Conservation (phyloP, 2,797 vertebrate species). For the Aselliscus stoliczkanus region DNA sequence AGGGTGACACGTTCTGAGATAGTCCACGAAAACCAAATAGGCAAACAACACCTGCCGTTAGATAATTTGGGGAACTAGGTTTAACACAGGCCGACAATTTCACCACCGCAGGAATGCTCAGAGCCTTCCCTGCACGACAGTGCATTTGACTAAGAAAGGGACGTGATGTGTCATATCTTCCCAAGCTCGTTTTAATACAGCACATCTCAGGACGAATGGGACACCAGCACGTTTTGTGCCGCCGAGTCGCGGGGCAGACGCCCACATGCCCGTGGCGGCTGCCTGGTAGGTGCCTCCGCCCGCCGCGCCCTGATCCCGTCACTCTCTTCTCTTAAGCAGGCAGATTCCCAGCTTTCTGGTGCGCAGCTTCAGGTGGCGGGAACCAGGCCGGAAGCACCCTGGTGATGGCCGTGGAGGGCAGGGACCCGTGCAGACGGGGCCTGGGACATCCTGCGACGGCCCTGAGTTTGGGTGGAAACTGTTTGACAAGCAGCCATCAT, state of each 20-base stretch:
- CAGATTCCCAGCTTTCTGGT: not conserved
- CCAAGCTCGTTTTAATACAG: not conserved
- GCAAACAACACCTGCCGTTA: not conserved
- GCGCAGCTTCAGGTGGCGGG: not conserved
- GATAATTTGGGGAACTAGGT: not conserved
- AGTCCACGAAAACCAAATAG: not conserved
- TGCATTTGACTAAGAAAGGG: not conserved
- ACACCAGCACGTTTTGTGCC: not conserved
- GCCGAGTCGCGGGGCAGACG: not conserved
- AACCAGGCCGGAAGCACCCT: not conserved
- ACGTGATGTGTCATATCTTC: not conserved
- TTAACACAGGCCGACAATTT: not conserved
- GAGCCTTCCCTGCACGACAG: accelerated
- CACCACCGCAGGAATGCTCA: not conserved
- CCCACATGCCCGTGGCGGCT: not conserved
- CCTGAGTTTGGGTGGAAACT: not conserved
- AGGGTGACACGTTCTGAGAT: not conserved
- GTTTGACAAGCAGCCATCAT: constrained; percentile 43
- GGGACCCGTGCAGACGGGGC: not conserved
- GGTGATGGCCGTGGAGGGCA: not conserved
- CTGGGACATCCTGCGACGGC: not conserved
- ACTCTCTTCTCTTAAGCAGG: not conserved
- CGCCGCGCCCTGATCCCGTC: not conserved
- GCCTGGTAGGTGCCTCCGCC: not conserved
- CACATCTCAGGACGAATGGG: not conserved